A percentile compares a stretch with the other conserved stretches of the same genome.
phyloP scores from a whole-genome alignment of 2,113 vertebrate genomes.

The Paradoxurus hermaphroditus region DNA sequence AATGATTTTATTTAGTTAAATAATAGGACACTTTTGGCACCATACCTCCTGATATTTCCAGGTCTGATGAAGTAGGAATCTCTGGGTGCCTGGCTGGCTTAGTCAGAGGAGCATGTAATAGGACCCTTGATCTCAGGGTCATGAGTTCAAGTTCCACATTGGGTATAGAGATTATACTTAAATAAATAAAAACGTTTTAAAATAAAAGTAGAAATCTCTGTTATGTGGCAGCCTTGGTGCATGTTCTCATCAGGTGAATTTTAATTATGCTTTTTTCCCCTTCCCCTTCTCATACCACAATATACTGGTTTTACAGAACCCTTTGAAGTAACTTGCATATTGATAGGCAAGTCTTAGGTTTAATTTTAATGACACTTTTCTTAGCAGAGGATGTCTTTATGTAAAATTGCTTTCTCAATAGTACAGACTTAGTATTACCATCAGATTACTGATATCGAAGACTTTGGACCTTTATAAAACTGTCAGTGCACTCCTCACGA shows the following conservation, averaged over 20 bases:
- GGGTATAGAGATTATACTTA: background rate
- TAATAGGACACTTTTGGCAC: background rate
- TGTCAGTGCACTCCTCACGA: background rate
- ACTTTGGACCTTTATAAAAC: background rate
- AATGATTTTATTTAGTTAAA: background rate
- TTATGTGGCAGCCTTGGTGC: conserved; percentile 44
- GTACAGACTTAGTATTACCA: background rate
- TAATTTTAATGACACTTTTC: conserved; percentile 69
- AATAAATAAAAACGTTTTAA: background rate
- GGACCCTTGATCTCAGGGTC: background rate
- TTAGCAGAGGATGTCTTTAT: conserved; percentile 37
- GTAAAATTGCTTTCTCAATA: conserved; percentile 8
- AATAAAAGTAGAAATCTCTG: conserved; percentile 66
- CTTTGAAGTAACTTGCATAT: conserved; percentile 6
- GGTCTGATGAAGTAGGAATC: conserved; percentile 72
- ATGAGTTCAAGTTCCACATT: background rate
- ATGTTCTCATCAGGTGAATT: conserved; percentile 73
- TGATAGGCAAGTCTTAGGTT: conserved; percentile 28
- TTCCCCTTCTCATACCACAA: background rate
- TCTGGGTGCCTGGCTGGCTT: background rate
- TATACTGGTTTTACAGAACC: conserved; percentile 4
- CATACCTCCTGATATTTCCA: background rate
- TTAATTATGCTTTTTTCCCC: conserved; percentile 61
- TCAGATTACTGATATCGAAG: background rate
- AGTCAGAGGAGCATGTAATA: background rate